Conservation (phyloP, 2,797 vertebrate species). For the Crossoptilon crossoptilon region DNA sequence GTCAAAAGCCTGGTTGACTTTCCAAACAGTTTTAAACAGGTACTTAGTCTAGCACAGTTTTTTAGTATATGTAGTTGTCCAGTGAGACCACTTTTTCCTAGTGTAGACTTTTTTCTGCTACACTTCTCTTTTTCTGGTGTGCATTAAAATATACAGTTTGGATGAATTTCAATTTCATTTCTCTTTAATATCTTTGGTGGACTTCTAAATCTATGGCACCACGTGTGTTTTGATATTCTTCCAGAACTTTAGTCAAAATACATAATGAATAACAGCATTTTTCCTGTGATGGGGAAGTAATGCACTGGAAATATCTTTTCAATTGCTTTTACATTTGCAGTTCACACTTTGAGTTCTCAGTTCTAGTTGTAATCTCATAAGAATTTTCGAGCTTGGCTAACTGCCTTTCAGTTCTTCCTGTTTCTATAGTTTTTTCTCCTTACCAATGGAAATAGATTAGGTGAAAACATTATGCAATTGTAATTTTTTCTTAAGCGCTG, state of each 20-base stretch:
- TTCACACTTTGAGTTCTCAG: not conserved
- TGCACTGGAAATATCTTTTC: not conserved
- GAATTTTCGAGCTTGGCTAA: not conserved
- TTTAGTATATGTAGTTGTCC: not conserved
- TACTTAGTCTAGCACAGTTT: not conserved
- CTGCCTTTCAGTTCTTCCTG: not conserved
- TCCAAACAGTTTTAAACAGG: not conserved
- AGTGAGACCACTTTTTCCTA: not conserved
- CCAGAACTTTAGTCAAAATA: not conserved
- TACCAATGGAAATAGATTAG: not conserved
- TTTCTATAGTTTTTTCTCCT: not conserved
- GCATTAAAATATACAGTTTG: not conserved
- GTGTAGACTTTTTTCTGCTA: not conserved
- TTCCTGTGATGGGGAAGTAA: not conserved
- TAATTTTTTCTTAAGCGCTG: not conserved
- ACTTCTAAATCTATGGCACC: not conserved
- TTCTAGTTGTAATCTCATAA: not conserved
- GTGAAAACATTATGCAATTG: not conserved
- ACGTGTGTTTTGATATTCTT: not conserved
- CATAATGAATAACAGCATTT: fast-evolving
- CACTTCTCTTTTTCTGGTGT: not conserved
- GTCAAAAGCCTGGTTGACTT: not conserved
- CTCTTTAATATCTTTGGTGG: not conserved
- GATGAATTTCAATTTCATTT: not conserved
- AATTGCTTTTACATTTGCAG: not conserved